phyloP scores from a whole-genome alignment of 2,797 vertebrate species.

The Kryptopterus vitreolus region DNA sequence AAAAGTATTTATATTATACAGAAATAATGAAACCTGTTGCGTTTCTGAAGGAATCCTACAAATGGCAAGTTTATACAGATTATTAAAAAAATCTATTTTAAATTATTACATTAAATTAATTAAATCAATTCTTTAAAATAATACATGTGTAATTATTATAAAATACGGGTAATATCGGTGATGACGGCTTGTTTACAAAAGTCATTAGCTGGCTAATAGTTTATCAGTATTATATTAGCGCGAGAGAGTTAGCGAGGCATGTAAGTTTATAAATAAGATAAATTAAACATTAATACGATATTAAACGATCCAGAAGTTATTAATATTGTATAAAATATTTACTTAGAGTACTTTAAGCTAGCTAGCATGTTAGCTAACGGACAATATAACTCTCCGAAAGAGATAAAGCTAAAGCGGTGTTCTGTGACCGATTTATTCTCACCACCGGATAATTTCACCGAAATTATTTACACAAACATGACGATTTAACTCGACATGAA shows the following conservation, averaged over 20 bases:
- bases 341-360: neutral
- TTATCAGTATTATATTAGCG: neutral
- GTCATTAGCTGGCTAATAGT: neutral
- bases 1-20: too few relatives aligned
- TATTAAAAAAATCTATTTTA: too few relatives aligned
- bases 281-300: neutral
- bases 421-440: neutral
- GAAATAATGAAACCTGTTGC: neutral
- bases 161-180: neutral
- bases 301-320: neutral
- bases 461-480: constrained; percentile 45
- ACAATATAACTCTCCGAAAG: neutral
- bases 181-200: neutral
- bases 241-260: neutral
- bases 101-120: too few relatives aligned
- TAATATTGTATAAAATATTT: neutral
- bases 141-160: too few relatives aligned
- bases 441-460: neutral
- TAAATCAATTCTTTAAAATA: too few relatives aligned
- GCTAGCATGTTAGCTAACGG: neutral
- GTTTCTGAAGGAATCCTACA: too few relatives aligned
- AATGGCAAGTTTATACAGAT: neutral
- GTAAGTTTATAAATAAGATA: neutral
- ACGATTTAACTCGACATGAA: neutral
- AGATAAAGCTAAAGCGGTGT: neutral